Base-by-base conservation (phyloP, 2,888 invertebrate species). In the Lepidochrysops patricia region DNA sequence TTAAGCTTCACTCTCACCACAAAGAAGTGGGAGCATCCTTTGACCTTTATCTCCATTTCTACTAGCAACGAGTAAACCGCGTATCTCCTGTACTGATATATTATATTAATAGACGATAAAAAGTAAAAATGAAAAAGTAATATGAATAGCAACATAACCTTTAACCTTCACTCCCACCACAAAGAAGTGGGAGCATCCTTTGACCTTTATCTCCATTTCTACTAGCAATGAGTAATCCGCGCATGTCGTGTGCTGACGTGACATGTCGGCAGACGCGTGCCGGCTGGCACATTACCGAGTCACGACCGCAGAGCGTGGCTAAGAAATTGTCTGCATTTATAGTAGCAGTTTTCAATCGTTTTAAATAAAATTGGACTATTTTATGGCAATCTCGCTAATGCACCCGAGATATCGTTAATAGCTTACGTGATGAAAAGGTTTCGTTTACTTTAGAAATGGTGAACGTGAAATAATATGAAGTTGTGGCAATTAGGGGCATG, bases 221-320 rank as follows among this genome's bases (percentile, higher is more conserved):
- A 57, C 57, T 63, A 60, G n/a, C 13, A 49, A 61, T 48, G 52
- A 50, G 61, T 58, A 43, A 43, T 54, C 29, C 54, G 12, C 59
- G 57, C 57, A 57, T 72, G 69, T 67, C 68, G 63, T 64, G 62
- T 64, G 61, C 61, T 62, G 67, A 69, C 78, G 76, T 74, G 75
- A 78, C 79, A 77, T 72, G 73, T 70, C 70, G 70, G 50, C 67
- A 63, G 70, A 73, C 84, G 77, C 81, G 82, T 78, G 82, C 79
- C 75, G 74, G 73, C 75, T 74, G 67, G 69, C 70, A 71, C 75
- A 75, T 66, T 67, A 67, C 66, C 37, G 48, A 66, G 77, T 80
- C 82, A 83, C 84, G 86, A 82, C 67, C 72, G 48, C 48, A 60
- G 70, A 78, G 77, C 77, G 76, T 72, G 76, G 68, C 70, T 73